Percentiles rank a stretch among this genome's conserved stretches.
Evolutionary conservation across 2,888 invertebrate genomes (phyloP).

Genomic region (Oscheius onirici): DNA sequence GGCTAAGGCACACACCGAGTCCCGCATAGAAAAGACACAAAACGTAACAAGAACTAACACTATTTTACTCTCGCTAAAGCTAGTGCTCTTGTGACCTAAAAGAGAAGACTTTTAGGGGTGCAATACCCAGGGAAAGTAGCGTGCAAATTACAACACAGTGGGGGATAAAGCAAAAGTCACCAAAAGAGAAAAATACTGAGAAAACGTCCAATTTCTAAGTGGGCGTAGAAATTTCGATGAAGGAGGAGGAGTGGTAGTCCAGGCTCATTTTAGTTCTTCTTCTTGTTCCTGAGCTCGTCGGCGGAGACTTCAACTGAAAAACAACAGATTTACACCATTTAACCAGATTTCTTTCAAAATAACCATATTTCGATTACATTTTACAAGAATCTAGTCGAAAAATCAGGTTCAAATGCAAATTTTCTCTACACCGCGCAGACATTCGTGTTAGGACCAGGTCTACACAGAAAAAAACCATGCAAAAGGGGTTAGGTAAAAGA

Average conservation of each 20-base stretch:
- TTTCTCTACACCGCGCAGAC: background rate
- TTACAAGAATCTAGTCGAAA: too few relatives aligned
- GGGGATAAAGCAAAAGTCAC: constrained; percentile 24
- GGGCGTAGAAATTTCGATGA: constrained; percentile 16
- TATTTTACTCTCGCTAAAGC: background rate
- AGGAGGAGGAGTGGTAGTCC: background rate
- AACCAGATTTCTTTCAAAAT: too few relatives aligned
- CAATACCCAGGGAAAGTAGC: constrained; percentile 10
- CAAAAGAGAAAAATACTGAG: constrained; percentile 19
- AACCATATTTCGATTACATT: too few relatives aligned
- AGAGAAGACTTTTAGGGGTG: background rate
- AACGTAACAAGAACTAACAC: constrained; percentile 13
- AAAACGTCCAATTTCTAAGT: constrained; percentile 6
- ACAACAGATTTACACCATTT: background rate
- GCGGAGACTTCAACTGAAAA: constrained; percentile 30
- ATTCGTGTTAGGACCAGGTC: constrained; percentile 14
- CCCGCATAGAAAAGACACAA: constrained; percentile 15
- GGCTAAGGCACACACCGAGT: constrained; percentile 23
- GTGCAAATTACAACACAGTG: constrained; percentile 2
- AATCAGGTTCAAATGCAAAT: background rate
- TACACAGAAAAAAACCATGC: background rate
- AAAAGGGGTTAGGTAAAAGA: background rate
- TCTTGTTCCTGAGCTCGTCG: constrained; percentile 19
- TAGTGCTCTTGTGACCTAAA: background rate
- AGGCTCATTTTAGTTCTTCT: constrained; percentile 15